Base-by-base conservation (phyloP, 2,888 invertebrate species). In the Napeogenes sylphis region DNA sequence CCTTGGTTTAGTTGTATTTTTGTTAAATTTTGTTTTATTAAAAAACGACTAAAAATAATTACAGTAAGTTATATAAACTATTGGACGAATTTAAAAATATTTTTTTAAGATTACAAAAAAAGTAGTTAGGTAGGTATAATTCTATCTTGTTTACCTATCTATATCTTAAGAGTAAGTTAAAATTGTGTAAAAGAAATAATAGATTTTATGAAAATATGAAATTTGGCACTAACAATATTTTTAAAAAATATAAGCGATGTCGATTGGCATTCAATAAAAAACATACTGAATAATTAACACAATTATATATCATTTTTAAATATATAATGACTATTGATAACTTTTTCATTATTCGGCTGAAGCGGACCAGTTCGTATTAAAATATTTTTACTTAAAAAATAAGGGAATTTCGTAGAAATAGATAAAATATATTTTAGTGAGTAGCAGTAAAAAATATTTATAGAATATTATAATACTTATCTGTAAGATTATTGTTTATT, bases 11-110 rank as follows among this genome's bases (percentile, higher is more conserved):
- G 21, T 21, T 21, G 21, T 21, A 21, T 21, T 21, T 21, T 21
- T 21, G 21, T 21, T 21, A 21, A 38, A 33, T 33, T 45, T 55
- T 33, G 12, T 33, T 35, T 33, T 2, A 42, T 21, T 2, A 45
- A 14, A 45, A 12, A 32, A 32, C 12, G 6, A 57, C 3, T 13
- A 10, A 3, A 32, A 58, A 57, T 42, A 45, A 58, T 35, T 53
- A 55, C 21, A 13, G 57, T 33, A 45, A 46, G 10, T 14, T 30
- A 58, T 12, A 32, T 56, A 54, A 51, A 63, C 55, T 47, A 64
- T 66, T 66, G 63, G 64, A 58, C 66, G 66, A 66, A 66, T 66
- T 66, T 66, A 66, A 58, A 45, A 13, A 45, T 58, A 58, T 14
- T 4, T 42, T 32, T 59, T 13, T 57, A 63, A 63, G 57, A 21